A percentile compares a stretch with the other conserved stretches of the same genome.
These are phyloP conservation scores for Eretmocerus hayati DNA, from an alignment of 2,888 invertebrate genomes.

Conservation along the genomic window DNA sequence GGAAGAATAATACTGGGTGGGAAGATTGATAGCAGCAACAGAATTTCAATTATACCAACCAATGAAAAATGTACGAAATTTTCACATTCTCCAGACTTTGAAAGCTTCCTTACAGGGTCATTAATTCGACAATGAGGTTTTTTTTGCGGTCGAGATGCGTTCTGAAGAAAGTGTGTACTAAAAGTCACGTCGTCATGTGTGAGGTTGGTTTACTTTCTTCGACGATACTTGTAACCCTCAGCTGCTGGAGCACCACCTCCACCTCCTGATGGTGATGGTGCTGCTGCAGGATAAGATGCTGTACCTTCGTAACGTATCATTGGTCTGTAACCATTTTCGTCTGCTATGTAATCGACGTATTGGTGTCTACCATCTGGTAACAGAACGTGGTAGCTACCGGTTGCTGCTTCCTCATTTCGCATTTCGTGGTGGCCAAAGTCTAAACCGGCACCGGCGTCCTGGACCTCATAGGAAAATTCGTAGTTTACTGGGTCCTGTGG, in stretches of 20 bases:
- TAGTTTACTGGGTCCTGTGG: slow-evolving; percentile 59
- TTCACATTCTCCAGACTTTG: no score
- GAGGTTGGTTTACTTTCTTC: neutral
- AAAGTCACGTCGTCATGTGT: neutral
- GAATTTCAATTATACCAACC: no score
- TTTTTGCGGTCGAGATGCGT: neutral
- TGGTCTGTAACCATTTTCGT: slow-evolving; percentile 57
- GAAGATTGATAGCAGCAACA: no score
- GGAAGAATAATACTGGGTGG: no score
- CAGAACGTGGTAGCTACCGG: slow-evolving; percentile 59
- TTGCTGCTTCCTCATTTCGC: slow-evolving; percentile 57
- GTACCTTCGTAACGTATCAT: slow-evolving; percentile 51
- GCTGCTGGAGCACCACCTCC: slow-evolving; percentile 11
- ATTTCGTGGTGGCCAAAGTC: slow-evolving; percentile 62
- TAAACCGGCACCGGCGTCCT: slow-evolving; percentile 52
- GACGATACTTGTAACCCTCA: slow-evolving; percentile 37
- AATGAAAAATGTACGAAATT: no score
- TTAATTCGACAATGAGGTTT: no score
- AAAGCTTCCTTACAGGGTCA: no score
- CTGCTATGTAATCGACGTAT: slow-evolving; percentile 59
- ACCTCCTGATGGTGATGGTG: slow-evolving; percentile 13
- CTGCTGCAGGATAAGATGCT: slow-evolving; percentile 38
- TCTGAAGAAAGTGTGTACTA: neutral
- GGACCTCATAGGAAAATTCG: slow-evolving; percentile 59
- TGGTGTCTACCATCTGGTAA: slow-evolving; percentile 60